phyloP scores from a whole-genome alignment of 2,888 invertebrate species.

The Xanthorhoe spadicearia region DNA sequence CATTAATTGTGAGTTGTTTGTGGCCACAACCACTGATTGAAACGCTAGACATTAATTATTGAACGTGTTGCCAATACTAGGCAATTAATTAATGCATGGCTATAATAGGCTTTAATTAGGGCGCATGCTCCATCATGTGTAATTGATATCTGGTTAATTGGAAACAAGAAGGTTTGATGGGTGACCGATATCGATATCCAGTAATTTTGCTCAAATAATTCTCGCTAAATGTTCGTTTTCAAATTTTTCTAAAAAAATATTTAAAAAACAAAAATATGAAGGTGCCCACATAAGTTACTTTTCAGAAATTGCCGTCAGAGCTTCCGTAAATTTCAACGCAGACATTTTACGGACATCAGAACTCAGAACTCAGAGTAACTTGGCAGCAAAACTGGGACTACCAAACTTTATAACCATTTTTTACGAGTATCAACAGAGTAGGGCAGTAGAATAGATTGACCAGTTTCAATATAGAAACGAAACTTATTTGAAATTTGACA shows the following conservation, averaged over 20 bases:
- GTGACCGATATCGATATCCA: too few species aligned
- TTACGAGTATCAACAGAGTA: conserved; percentile 9
- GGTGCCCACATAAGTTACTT: background rate
- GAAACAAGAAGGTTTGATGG: background rate
- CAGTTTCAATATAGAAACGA: background rate
- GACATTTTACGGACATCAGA: background rate
- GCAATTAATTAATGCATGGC: conserved; percentile 1
- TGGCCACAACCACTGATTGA: conserved; percentile 1
- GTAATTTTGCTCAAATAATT: too few species aligned
- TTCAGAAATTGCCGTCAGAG: background rate
- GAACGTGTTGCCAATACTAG: background rate
- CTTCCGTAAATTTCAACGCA: background rate
- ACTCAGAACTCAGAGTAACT: background rate
- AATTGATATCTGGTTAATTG: background rate
- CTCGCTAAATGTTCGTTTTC: too few species aligned
- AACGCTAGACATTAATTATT: conserved; percentile 3
- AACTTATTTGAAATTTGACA: background rate
- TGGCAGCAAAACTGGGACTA: conserved; percentile 9
- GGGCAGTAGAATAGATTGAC: background rate
- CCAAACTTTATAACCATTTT: background rate
- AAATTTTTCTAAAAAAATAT: too few species aligned
- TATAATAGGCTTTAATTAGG: conserved; percentile 1
- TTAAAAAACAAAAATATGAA: background rate
- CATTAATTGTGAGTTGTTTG: background rate
- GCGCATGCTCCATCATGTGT: background rate